These are phyloP conservation scores for Burhinus oedicnemus DNA, from an alignment of 2,113 vertebrate species.

Conservation along the genomic window DNA sequence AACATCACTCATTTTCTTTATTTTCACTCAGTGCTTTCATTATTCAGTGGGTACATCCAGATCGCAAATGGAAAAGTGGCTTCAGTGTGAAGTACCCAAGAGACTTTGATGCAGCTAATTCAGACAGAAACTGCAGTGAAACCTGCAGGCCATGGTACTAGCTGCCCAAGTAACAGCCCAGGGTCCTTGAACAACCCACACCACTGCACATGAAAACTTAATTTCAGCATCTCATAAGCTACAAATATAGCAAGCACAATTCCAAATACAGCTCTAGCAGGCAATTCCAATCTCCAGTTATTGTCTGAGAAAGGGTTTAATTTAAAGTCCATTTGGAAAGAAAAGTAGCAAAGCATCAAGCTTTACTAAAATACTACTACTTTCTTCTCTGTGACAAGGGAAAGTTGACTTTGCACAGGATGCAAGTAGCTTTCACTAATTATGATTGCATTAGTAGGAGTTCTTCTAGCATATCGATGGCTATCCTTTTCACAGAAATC, in stretches of 20 bases:
- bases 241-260: background rate
- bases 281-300: background rate
- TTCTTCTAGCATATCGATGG: background rate
- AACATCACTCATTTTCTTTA: background rate
- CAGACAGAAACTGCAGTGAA: background rate
- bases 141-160: background rate
- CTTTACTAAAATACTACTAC: background rate
- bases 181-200: background rate
- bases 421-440: background rate
- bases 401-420: slow-evolving; percentile 15
- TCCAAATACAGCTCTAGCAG: background rate
- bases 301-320: background rate
- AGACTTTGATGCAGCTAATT: background rate
- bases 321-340: slow-evolving; percentile 24
- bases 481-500: background rate
- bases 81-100: background rate
- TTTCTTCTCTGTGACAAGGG: background rate
- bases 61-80: background rate
- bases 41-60: background rate
- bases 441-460: background rate
- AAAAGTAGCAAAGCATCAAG: background rate
- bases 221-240: background rate
- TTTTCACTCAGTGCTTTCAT: background rate
- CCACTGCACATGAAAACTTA: background rate
- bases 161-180: background rate